Evolutionary conservation across 2,113 vertebrate genomes (phyloP).

Genomic region (Poecile atricapillus): DNA sequence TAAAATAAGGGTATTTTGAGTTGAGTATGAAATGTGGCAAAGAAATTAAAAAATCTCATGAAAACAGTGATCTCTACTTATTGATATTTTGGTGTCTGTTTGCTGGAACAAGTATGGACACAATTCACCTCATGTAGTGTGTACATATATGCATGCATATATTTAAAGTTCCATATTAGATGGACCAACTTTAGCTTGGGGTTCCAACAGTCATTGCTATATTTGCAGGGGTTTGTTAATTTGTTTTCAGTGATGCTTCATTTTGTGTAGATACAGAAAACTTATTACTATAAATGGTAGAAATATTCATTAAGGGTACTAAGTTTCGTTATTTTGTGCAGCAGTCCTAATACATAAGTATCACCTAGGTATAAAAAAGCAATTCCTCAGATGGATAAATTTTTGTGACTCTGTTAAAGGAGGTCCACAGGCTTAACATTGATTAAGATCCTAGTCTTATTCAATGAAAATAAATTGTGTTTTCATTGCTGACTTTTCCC

Average conservation of each 20-base stretch:
- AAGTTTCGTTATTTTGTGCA: background rate
- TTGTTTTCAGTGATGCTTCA: background rate
- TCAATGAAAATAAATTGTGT: background rate
- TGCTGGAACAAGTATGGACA: background rate
- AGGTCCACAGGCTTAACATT: background rate
- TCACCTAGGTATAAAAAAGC: background rate
- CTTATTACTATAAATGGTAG: background rate
- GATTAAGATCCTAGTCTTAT: background rate
- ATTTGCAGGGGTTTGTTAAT: background rate
- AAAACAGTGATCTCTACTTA: constrained; percentile 41
- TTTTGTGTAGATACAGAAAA: background rate
- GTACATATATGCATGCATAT: background rate
- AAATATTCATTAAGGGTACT: background rate
- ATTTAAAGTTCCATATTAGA: background rate
- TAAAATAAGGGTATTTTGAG: constrained; percentile 34
- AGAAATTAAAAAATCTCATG: background rate
- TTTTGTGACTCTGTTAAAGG: background rate
- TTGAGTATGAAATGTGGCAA: constrained; percentile 62
- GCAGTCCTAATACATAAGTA: background rate
- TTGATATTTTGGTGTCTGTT: background rate
- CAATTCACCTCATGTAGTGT: background rate
- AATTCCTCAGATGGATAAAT: background rate
- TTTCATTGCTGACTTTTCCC: background rate
- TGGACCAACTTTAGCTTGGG: background rate
- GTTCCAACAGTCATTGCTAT: background rate